Evolutionary conservation across 2,113 vertebrate genomes (phyloP).

Genomic region (Nibea albiflora): DNA sequence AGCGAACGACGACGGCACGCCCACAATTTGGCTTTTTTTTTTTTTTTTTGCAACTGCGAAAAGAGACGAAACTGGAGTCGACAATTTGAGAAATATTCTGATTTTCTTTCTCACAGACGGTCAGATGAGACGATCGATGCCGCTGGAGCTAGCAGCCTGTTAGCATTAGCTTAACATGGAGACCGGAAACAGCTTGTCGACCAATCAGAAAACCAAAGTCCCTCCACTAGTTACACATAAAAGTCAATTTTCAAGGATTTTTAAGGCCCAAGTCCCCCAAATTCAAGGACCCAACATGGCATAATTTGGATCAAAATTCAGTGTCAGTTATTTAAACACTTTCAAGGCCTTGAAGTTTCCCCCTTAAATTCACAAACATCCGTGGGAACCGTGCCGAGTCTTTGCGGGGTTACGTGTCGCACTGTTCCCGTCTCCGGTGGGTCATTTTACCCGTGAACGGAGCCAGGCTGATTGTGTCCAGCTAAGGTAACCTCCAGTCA

Average conservation of each 20-base stretch:
- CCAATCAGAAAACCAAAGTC: no score
- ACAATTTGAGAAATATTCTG: neutral
- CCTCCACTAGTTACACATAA: no score
- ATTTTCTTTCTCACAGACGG: no score
- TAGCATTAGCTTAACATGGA: slow-evolving; percentile 29
- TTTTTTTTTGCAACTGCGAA: neutral
- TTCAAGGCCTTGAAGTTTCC: no score
- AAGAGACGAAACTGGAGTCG: neutral
- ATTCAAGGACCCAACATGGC: no score
- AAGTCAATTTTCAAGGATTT: no score
- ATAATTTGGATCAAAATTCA: no score
- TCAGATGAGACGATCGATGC: neutral
- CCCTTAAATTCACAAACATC: no score
- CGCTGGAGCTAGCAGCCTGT: neutral
- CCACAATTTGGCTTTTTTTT: slow-evolving; percentile 2
- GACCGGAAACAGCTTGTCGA: neutral
- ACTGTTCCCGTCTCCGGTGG: neutral
- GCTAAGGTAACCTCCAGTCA: neutral
- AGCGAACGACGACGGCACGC: neutral
- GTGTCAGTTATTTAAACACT: no score
- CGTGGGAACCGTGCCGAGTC: no score
- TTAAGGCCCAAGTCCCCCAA: no score
- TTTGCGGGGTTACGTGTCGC: neutral
- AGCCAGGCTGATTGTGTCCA: neutral
- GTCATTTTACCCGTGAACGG: no score